These are phyloP conservation scores for Artibeus lituratus DNA, from an alignment of 2,797 vertebrate genomes.

Conservation along the genomic window DNA sequence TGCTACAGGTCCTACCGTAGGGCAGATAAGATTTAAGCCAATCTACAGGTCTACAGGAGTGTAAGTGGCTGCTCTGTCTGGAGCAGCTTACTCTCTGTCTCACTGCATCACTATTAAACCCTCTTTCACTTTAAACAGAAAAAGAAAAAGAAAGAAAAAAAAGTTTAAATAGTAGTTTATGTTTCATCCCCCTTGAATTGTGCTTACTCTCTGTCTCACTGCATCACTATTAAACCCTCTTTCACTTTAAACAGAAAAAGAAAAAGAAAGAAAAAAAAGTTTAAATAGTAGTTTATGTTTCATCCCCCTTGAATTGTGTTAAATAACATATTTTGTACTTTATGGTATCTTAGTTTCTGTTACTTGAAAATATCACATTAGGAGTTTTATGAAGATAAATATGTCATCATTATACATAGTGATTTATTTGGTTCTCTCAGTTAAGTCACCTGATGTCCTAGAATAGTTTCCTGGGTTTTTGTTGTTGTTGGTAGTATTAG, in stretches of 20 bases:
- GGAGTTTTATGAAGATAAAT: background rate
- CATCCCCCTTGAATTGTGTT: background rate
- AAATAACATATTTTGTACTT: background rate
- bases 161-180: background rate
- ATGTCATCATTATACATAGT: background rate
- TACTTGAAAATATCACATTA: background rate
- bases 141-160: background rate
- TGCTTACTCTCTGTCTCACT: background rate
- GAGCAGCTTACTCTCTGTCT: background rate
- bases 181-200: background rate
- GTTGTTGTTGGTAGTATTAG: background rate
- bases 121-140: background rate
- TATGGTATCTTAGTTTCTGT: background rate
- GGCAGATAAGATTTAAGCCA: background rate
- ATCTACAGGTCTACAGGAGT: background rate
- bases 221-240: background rate
- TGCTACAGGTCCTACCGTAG: background rate
- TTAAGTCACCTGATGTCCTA: background rate
- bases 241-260: background rate
- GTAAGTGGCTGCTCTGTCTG: background rate
- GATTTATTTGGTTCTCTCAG: background rate
- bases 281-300: background rate
- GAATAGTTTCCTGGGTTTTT: background rate
- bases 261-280: background rate
- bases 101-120: background rate